These are phyloP conservation scores for Lasiurus cinereus DNA, from an alignment of 2,113 vertebrate genomes.

Conservation along the genomic window DNA sequence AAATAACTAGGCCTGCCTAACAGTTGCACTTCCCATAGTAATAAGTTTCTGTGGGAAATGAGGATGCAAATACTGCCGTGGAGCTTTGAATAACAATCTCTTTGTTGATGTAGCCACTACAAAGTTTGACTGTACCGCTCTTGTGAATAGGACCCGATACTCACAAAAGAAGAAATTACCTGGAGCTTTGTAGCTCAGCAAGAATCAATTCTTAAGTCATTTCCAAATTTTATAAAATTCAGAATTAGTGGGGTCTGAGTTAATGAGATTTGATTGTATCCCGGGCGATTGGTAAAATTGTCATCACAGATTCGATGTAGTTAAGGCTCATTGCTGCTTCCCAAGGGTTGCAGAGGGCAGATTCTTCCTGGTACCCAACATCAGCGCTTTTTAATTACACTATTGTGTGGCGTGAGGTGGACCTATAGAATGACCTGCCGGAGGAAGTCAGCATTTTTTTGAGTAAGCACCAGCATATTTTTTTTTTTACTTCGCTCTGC, in stretches of 20 bases:
- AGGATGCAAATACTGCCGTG: constrained; percentile 40
- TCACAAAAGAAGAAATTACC: constrained; percentile 76
- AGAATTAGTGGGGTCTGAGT: constrained; percentile 43
- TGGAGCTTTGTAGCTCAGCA: constrained; percentile 60
- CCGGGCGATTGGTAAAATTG: constrained; percentile 67
- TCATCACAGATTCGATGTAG: background rate
- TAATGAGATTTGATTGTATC: constrained; percentile 69
- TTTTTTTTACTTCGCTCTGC: constrained; percentile 80
- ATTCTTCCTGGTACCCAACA: constrained; percentile 70
- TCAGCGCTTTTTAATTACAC: constrained; percentile 84
- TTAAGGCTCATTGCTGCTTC: constrained; percentile 41
- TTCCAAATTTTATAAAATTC: constrained; percentile 63
- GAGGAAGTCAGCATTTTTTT: constrained; percentile 86
- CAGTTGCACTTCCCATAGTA: background rate
- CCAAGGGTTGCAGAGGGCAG: constrained; percentile 64
- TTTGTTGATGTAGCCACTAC: constrained; percentile 52
- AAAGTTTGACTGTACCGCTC: background rate
- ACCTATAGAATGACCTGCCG: constrained; percentile 72
- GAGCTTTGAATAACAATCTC: constrained; percentile 38
- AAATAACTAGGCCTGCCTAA: constrained; percentile 19
- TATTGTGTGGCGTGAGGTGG: constrained; percentile 74
- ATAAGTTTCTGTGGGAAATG: constrained; percentile 52
- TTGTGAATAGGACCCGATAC: constrained; percentile 38
- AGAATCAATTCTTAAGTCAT: constrained; percentile 62
- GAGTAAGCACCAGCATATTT: constrained; percentile 82